phyloP scores from a whole-genome alignment of 2,888 invertebrate species.

The Sphaerophoria rueppellii region DNA sequence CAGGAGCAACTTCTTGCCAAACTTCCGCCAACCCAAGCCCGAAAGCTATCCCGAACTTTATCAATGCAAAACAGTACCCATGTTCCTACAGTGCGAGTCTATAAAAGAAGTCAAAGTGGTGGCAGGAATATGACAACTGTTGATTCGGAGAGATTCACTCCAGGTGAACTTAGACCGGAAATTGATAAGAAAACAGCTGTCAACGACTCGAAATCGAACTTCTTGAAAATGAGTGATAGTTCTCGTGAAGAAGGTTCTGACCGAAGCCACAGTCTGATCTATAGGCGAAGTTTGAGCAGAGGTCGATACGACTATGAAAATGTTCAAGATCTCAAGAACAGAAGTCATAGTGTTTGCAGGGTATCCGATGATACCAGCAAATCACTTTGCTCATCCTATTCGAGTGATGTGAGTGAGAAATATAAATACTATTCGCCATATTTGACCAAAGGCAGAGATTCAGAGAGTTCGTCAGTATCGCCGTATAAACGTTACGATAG shows the following conservation, averaged over 20 bases:
- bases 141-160: conserved; percentile 41
- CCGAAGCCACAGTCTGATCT: conserved; percentile 75
- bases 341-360: conserved; percentile 78
- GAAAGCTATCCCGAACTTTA: conserved; percentile 86
- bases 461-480: conserved; percentile 73
- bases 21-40: conserved; percentile 87
- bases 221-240: conserved; percentile 40
- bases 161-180: conserved; percentile 26
- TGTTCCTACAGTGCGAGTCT: conserved; percentile 75
- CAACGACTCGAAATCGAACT: conserved; percentile 37
- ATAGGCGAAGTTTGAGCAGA: conserved; percentile 74
- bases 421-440: conserved; percentile 81
- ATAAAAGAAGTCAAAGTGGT: conserved; percentile 82
- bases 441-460: conserved; percentile 76
- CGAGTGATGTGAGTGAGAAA: conserved; percentile 80
- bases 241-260: conserved; percentile 68
- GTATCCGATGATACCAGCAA: conserved; percentile 77
- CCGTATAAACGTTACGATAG: conserved; percentile 78
- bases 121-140: conserved; percentile 78
- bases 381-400: conserved; percentile 77
- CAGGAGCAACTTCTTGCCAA: conserved; percentile 88
- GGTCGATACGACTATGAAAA: conserved; percentile 75
- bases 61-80: conserved; percentile 79
- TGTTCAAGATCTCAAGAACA: conserved; percentile 74
- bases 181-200: conserved; percentile 36